These are phyloP conservation scores for Harpagoxenus sublaevis DNA, from an alignment of 2,888 invertebrate species.

Conservation along the genomic window DNA sequence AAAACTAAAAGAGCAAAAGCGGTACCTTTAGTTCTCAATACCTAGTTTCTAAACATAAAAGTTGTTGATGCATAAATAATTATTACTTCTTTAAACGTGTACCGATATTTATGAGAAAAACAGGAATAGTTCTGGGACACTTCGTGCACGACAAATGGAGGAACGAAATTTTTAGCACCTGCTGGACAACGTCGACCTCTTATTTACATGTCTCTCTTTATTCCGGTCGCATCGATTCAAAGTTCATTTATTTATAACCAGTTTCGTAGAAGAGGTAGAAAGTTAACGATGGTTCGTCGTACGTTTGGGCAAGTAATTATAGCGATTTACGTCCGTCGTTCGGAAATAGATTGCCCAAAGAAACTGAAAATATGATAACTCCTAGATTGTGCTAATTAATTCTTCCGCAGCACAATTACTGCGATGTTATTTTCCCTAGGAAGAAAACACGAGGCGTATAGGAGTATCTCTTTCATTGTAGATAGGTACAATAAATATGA, in stretches of 20 bases:
- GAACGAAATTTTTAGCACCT: constrained; percentile 35
- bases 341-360: constrained; percentile 16
- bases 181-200: constrained; percentile 30
- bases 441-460: neutral
- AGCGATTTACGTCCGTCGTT: constrained; percentile 26
- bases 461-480: neutral
- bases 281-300: constrained; percentile 37
- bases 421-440: neutral
- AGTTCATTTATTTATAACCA: constrained; percentile 48
- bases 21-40: neutral
- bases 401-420: neutral
- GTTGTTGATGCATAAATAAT: neutral
- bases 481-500: neutral
- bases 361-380: constrained; percentile 7
- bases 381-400: neutral
- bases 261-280: constrained; percentile 26
- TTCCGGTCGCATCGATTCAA: constrained; percentile 47
- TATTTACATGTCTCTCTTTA: constrained; percentile 38
- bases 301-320: constrained; percentile 38
- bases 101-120: constrained; percentile 16
- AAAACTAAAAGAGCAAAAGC: neutral
- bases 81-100: neutral
- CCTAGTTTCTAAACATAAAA: neutral
- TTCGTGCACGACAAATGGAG: neutral
- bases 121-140: neutral